Evolutionary conservation across 2,797 vertebrate species (phyloP), one percentile per base, ranked within the genome.

Genomic region (Poeciliopsis paucimaculata): DNA sequence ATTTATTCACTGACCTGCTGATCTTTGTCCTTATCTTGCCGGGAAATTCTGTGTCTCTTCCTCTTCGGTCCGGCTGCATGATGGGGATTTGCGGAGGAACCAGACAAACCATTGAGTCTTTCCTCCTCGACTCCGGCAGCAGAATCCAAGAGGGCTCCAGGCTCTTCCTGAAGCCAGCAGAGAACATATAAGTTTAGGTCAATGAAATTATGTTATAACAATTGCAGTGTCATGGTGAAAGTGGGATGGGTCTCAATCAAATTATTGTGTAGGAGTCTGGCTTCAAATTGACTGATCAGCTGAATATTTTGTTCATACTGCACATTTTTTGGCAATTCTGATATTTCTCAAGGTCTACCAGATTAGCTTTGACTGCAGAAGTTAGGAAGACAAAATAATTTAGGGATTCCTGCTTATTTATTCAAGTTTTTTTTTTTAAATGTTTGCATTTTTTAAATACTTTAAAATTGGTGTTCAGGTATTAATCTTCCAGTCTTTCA

Each of bases 1-100:
- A 47, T 2, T 46, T 13, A 20, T 51, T 70, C 12, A 73, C 77
- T 73, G 79, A 96, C 96, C 90, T 95, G 94, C 81, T 89, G 84
- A 13, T 96, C 95, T 88, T 93, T 93, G 13, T 96, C 95, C 79
- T 91, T 95, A 45, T 96, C 96, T 86, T 92, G 93, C 51, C 93
- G 93, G 43, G 90, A 88, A 81, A 95, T 87, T 26, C 95, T 87
- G 71, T 95, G 95, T 64, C 95, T 93, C 90, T 93, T 95, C 82
- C 91, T 96, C 81, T 95, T 96, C n/a, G 91, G 84, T 72, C 91
- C 95, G 4, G 82, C 84, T 64, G 90, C 49, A 16, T 92, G 91
- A 76, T 94, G 95, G 41, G 89, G 78, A 3, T 77, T 83, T 75
- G 87, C 41, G 62, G 94, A 89, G 0, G 94, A 92, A 72, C 89